These are phyloP conservation scores for Pectinophora gossypiella DNA, from an alignment of 1,140 invertebrate species.

Conservation along the genomic window DNA sequence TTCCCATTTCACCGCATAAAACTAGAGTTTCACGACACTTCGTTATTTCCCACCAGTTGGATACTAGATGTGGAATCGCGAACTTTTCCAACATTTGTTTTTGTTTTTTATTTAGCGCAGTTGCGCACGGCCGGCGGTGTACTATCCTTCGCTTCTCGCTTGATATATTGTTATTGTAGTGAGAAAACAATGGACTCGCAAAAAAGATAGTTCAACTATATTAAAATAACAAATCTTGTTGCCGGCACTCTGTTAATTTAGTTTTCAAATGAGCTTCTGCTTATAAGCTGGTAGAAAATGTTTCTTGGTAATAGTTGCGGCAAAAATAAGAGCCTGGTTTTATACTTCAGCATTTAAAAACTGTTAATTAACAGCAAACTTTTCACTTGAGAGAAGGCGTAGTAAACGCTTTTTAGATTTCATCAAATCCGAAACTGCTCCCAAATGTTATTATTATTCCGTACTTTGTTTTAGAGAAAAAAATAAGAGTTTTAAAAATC, in stretches of 20 bases:
- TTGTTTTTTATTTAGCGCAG: neutral
- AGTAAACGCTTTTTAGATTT: no score
- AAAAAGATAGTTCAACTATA: constrained; percentile 22
- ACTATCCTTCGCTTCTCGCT: constrained; percentile 13
- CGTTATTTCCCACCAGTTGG: neutral
- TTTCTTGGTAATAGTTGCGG: no score
- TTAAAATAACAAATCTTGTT: constrained; percentile 8
- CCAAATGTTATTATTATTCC: no score
- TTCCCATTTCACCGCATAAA: neutral
- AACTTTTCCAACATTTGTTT: neutral
- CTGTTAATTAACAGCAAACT: no score
- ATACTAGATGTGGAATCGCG: neutral
- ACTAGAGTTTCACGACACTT: neutral
- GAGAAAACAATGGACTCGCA: constrained; percentile 33
- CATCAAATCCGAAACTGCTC: no score
- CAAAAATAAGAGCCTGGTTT: no score
- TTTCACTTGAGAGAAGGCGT: no score
- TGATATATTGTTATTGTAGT: constrained; percentile 40
- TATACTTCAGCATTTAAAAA: no score
- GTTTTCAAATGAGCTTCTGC: no score
- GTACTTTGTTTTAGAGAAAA: no score
- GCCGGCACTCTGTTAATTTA: neutral
- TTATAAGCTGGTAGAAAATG: no score
- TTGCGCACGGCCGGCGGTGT: constrained; percentile 19
- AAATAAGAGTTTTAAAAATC: no score